A percentile compares a stretch with the other conserved stretches of the same genome.
Evolutionary conservation across 2,113 vertebrate species (phyloP).

Genomic region (Baryphthengus martii): DNA sequence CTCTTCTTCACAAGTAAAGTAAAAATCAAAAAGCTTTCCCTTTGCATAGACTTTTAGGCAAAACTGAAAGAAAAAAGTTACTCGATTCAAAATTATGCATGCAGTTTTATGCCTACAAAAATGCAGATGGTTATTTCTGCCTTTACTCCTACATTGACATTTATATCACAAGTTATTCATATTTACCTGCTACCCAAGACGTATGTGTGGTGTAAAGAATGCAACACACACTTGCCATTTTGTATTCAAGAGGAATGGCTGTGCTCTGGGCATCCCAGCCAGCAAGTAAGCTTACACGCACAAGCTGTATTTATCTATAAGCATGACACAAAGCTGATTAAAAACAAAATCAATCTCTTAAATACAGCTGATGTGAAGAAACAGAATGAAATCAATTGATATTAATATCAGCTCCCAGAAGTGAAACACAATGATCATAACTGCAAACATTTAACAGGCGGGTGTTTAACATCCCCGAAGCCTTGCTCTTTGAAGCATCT

Average conservation of each 20-base stretch:
- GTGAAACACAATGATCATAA: background rate
- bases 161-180: background rate
- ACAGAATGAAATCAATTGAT: background rate
- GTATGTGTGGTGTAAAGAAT: background rate
- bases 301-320: background rate
- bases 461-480: background rate
- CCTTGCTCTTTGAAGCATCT: background rate
- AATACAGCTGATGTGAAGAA: background rate
- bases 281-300: background rate
- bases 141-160: background rate
- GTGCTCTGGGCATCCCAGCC: background rate
- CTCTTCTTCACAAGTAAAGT: background rate
- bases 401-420: background rate
- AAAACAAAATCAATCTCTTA: constrained; percentile 21
- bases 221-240: background rate
- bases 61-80: background rate
- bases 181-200: background rate
- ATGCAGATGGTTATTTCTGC: background rate
- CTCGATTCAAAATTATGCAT: background rate
- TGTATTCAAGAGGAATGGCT: background rate
- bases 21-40: background rate
- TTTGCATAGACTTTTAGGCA: background rate
- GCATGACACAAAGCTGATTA: constrained; percentile 13
- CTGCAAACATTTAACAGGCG: background rate
- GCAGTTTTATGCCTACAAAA: background rate